Percentiles rank a stretch among this genome's conserved stretches.
Evolutionary conservation across 2,113 vertebrate genomes (phyloP).

Genomic region (Pogonocichla stellata): DNA sequence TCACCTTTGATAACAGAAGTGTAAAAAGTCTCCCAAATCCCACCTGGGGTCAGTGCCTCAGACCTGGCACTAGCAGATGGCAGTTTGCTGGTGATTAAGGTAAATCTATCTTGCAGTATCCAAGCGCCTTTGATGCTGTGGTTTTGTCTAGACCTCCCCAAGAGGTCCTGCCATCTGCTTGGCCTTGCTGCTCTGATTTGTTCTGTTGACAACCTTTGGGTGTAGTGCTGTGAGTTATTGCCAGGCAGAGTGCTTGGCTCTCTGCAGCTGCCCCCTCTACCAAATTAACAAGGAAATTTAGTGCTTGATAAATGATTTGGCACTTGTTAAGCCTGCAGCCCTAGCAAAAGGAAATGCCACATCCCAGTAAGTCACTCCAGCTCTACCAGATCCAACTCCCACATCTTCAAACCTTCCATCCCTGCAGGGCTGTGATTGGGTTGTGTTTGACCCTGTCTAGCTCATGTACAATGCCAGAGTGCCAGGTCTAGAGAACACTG

Average conservation of each 20-base stretch:
- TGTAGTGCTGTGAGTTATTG: not conserved
- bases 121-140: not conserved
- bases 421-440: not conserved
- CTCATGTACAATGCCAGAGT: not conserved
- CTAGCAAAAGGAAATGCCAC: not conserved
- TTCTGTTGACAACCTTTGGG: not conserved
- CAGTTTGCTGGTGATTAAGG: conserved; percentile 19
- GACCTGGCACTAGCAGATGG: conserved; percentile 28
- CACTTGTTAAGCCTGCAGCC: not conserved
- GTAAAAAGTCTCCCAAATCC: not conserved
- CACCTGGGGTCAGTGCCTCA: not conserved
- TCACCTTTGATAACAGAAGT: not conserved
- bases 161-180: conserved; percentile 30
- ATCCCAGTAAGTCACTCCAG: not conserved
- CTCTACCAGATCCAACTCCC: not conserved
- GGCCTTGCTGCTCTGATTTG: not conserved
- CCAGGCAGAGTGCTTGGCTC: not conserved
- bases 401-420: not conserved
- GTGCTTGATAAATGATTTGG: not conserved
- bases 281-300: not conserved
- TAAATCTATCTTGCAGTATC: conserved; percentile 1
- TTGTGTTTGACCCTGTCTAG: not conserved
- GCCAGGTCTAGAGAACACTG: not conserved
- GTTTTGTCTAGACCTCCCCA: not conserved
- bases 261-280: not conserved